Evolutionary conservation across 2,797 vertebrate genomes (phyloP), one percentile per base, ranked within the genome.

Genomic region (Hippoglossus hippoglossus): DNA sequence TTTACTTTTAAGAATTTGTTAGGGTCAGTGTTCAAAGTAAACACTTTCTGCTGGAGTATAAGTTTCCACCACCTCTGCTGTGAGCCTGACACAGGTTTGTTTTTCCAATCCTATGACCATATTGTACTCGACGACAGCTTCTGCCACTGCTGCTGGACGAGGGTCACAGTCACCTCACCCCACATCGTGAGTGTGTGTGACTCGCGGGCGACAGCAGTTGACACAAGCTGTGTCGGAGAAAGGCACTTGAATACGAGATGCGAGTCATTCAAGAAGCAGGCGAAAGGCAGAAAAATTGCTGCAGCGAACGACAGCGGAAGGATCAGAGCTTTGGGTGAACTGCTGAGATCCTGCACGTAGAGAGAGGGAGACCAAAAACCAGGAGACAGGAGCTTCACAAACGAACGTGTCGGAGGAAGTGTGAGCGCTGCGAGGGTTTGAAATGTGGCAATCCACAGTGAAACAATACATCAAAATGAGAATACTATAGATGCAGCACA

Each of bases 401-500:
- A 57, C 9, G 57, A 56, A 61, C 57, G 44, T 6, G n/a, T 7
- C 50, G 54, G 36, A 63, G 55, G 63, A 66, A 26, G 57, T 41
- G 12, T 60, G 36, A 59, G 8, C 41, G 49, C 16, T 49, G 59
- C 53, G 49, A n/a, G 46, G 60, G 50, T 21, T 63, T 61, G 11
- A 63, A 34, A 58, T n/a, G 46, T 25, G 46, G 26, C 26, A 82
- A 25, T 55, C 51, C 63, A 70, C 21, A 64, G 50, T 73, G 55
- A 68, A 72, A 87, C 67, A 75, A 77, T 52, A 79, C 50, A 82
- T 69, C 62, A 69, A 53, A 71, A 77, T 57, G 12, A 77, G 74
- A 80, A 64, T 24, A n/a, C 56, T 39, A 67, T 71, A 67, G 58
- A 73, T 28, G 72, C 54, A 67, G 36, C 56, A 62, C 39, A 61